Conservation (phyloP, 2,113 vertebrate species). For the Marmota monax region DNA sequence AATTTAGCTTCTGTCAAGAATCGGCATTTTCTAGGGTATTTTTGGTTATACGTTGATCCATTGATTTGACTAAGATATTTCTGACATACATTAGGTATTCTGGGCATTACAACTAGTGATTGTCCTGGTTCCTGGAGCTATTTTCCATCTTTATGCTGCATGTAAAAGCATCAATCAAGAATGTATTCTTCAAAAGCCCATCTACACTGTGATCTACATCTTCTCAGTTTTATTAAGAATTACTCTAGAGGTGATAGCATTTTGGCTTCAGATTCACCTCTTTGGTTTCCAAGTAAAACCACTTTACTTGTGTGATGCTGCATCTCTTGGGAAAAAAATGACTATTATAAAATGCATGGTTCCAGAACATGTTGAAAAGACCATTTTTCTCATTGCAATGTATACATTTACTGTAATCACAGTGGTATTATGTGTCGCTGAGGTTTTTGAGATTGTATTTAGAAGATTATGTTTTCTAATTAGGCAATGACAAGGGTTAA, state of each 20-base stretch:
- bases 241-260: conserved; percentile 91
- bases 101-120: conserved; percentile 93
- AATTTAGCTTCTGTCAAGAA: not conserved
- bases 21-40: not conserved
- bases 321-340: conserved; percentile 88
- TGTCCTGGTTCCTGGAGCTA: conserved; percentile 91
- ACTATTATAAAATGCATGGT: conserved; percentile 92
- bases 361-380: conserved; percentile 95
- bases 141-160: conserved; percentile 93
- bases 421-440: conserved; percentile 90
- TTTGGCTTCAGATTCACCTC: conserved; percentile 94
- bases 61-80: conserved; percentile 72
- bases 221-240: conserved; percentile 93
- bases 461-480: conserved; percentile 90
- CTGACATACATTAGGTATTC: conserved; percentile 89
- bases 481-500: conserved; percentile 83
- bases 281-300: conserved; percentile 93
- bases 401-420: conserved; percentile 94
- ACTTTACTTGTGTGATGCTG: conserved; percentile 90
- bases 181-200: conserved; percentile 91
- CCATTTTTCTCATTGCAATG: conserved; percentile 94
- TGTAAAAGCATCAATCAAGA: conserved; percentile 93
- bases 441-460: conserved; percentile 94
- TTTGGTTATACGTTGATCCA: not conserved
- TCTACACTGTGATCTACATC: conserved; percentile 91